These are phyloP conservation scores for Gymnarchus niloticus DNA, from an alignment of 2,113 vertebrate genomes.

Conservation along the genomic window DNA sequence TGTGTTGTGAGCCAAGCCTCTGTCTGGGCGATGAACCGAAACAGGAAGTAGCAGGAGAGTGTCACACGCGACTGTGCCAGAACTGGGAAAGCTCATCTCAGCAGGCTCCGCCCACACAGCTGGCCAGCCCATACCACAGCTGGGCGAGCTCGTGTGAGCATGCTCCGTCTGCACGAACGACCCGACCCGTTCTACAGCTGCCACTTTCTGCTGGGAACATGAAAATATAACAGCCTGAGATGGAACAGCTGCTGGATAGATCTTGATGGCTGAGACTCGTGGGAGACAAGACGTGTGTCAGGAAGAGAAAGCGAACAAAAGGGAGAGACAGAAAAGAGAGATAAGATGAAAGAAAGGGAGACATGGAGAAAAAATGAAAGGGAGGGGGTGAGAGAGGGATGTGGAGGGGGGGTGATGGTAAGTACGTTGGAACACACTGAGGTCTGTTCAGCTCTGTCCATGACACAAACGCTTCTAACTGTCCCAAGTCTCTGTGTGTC, in stretches of 20 bases:
- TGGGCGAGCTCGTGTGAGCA: not conserved
- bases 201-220: not conserved
- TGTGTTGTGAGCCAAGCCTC: not conserved
- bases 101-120: not conserved
- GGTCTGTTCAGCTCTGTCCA: not conserved
- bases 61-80: not conserved
- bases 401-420: not conserved
- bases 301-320: not conserved
- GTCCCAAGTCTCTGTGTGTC: not conserved
- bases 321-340: no score
- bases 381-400: not conserved
- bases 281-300: not conserved
- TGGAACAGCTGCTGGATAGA: not conserved
- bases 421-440: not conserved
- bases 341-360: not conserved
- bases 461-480: not conserved
- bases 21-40: not conserved
- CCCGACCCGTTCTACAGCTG: not conserved
- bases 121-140: not conserved
- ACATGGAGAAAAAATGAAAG: not conserved
- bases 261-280: not conserved
- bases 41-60: constrained; percentile 7
- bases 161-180: not conserved
- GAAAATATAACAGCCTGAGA: not conserved
- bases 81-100: not conserved